Evolutionary conservation across 1,140 invertebrate genomes (phyloP), one percentile per base, ranked within the genome.

Genomic region (Bombus haemorrhoidalis): DNA sequence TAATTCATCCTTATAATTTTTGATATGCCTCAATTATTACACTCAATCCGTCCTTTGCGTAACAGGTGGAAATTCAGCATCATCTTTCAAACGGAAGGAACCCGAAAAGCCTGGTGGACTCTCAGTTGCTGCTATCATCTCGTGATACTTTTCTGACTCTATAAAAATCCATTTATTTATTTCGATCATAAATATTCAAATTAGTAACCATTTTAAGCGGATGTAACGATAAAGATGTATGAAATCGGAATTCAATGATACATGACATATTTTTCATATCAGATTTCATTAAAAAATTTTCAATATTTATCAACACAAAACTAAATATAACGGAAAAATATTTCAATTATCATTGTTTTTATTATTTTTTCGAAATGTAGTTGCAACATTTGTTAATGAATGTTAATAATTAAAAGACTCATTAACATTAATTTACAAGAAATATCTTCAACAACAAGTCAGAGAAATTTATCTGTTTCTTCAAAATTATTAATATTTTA

Each of bases 21-120:
- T 90, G 89, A 90, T 90, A 90, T 90, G 89, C 86, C 62, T 79
- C 41, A 83, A 75, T 82, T 73, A 68, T 69, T 85, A 83, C 64
- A 78, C 86, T 96, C 95, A 96, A 92, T 97, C 96, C 87, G 96
- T 96, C 89, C 97, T 96, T 91, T 97, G 96, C 18, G 96, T 96
- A 72, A 98, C 97, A 86, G 98, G 97, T 86, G 98, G 98, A 95
- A 98, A 98, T 95, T 98, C 98, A 79, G 96, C 95, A 81, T 98
- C 97, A 94, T 98, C 97, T 92, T 97, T 97, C 92, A 98, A 96
- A 92, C 97, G 96, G 93, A 98, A 97, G 37, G 93, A 90, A 64
- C 91, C 94, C 78, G 96, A 94, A 80, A 96, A 96, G 88, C 96
- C 96, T 66, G 97, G 96, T 66, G 97, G 96, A 85, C 96, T 96